A percentile compares a stretch with the other conserved stretches of the same genome.
Conservation (phyloP, 2,797 vertebrate species). For the Smutsia gigantea region DNA sequence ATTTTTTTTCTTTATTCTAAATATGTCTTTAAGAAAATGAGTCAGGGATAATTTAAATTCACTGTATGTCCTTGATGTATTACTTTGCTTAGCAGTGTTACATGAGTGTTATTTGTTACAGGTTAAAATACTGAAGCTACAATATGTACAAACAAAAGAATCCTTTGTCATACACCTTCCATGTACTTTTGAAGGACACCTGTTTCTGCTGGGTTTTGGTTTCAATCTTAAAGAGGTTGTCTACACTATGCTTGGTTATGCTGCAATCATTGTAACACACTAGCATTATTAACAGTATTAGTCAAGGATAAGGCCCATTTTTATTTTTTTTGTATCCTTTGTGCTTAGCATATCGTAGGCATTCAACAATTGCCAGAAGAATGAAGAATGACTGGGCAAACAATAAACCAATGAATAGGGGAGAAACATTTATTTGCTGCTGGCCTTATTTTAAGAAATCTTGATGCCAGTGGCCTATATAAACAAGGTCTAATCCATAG, state of each 20-base stretch:
- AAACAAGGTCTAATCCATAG: not conserved
- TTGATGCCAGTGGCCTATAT: not conserved
- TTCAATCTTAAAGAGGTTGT: not conserved
- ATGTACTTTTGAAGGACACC: not conserved
- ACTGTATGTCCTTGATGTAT: not conserved
- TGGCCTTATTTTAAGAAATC: not conserved
- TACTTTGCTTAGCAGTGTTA: not conserved
- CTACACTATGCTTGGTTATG: not conserved
- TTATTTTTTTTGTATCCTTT: not conserved
- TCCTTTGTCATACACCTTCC: not conserved
- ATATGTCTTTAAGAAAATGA: constrained; percentile 13
- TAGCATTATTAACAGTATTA: not conserved
- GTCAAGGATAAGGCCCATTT: not conserved
- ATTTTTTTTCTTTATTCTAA: constrained; percentile 18
- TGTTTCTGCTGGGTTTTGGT: constrained; percentile 33
- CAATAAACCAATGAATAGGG: not conserved
- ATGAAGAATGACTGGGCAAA: not conserved
- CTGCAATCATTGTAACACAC: not conserved
- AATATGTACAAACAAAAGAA: not conserved
- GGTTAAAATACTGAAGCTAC: not conserved
- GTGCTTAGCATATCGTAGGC: not conserved
- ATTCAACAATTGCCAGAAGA: not conserved
- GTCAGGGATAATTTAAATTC: not conserved
- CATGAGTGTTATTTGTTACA: constrained; percentile 2
- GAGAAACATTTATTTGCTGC: not conserved